Conservation (phyloP, 1,140 invertebrate genomes). For the Kradibia gibbosae region DNA sequence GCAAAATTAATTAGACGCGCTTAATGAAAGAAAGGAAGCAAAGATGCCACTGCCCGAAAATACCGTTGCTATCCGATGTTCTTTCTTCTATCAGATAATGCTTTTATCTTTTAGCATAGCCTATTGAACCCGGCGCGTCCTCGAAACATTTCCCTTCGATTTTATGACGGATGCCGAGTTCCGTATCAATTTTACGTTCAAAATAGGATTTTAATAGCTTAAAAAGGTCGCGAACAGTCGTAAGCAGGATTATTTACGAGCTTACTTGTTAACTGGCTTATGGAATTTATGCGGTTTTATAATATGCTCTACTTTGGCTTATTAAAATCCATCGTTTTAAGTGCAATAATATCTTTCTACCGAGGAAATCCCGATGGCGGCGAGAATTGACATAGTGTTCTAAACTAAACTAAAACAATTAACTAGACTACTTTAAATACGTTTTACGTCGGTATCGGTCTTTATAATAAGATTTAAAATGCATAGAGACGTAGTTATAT, state of each 20-base stretch:
- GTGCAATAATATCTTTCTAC: not conserved
- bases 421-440: not conserved
- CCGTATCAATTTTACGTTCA: not conserved
- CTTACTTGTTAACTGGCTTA: not conserved
- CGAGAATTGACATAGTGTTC: not conserved
- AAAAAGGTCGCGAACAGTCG: not conserved
- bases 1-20: not conserved
- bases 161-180: not conserved
- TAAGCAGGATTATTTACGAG: conserved; percentile 1
- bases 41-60: too few relatives aligned
- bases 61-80: not conserved
- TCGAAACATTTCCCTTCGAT: not conserved
- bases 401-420: not conserved
- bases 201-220: too few relatives aligned
- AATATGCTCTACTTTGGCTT: not conserved
- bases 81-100: not conserved
- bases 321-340: not conserved
- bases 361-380: too few relatives aligned
- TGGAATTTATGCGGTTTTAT: not conserved
- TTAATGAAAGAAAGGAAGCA: not conserved
- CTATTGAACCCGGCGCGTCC: not conserved
- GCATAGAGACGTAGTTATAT: too few relatives aligned
- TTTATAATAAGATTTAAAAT: too few relatives aligned
- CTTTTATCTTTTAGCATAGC: not conserved
- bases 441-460: too few relatives aligned